These are phyloP conservation scores for Carassius gibelio DNA, from an alignment of 2,113 vertebrate species.

Conservation along the genomic window DNA sequence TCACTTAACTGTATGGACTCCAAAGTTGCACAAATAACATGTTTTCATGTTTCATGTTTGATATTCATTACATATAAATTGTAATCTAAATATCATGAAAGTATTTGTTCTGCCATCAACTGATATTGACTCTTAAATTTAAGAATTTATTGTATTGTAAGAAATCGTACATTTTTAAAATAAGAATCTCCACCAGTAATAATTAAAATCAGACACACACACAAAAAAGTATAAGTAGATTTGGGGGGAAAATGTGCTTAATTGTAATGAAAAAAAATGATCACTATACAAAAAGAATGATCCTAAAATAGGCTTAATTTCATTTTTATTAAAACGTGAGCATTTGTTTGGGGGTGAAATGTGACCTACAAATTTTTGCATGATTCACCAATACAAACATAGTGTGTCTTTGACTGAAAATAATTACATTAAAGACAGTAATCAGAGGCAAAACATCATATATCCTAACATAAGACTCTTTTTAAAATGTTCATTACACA, in stretches of 20 bases:
- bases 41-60: too few species aligned
- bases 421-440: background rate
- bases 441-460: background rate
- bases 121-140: background rate
- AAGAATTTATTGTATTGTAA: background rate
- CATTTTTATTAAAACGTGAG: too few species aligned
- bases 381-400: background rate
- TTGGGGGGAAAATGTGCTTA: too few species aligned
- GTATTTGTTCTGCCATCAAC: background rate
- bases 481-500: background rate
- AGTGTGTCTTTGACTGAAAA: background rate
- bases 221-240: too few species aligned
- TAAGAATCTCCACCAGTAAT: background rate
- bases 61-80: too few species aligned
- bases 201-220: background rate
- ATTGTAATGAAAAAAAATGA: too few species aligned
- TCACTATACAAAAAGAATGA: too few species aligned
- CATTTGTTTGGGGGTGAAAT: background rate
- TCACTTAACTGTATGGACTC: too few species aligned
- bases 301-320: background rate
- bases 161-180: background rate
- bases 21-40: too few species aligned
- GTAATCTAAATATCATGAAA: background rate
- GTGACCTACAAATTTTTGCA: background rate
- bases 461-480: background rate